phyloP scores from a whole-genome alignment of 2,113 vertebrate species.

The Tricholaema leucomelas region DNA sequence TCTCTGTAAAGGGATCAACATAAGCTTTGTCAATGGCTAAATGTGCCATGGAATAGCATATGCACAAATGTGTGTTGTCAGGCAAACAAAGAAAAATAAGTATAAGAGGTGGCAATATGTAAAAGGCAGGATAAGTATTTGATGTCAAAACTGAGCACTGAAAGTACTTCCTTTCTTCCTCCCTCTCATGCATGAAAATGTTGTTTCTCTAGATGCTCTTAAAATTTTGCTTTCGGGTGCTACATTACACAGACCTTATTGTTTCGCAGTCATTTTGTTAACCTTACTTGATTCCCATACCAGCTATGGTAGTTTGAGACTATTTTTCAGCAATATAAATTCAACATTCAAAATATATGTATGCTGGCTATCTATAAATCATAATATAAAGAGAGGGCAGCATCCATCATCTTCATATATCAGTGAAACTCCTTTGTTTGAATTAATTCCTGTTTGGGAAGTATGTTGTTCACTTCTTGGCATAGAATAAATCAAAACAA shows the following conservation, averaged over 20 bases:
- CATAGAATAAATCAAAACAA: background rate
- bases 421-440: background rate
- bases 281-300: background rate
- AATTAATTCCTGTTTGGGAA: background rate
- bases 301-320: background rate
- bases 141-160: background rate
- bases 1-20: slow-evolving; percentile 45
- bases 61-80: background rate
- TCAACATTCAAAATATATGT: background rate
- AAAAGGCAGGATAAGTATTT: background rate
- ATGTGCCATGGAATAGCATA: background rate
- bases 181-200: background rate
- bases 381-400: background rate
- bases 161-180: background rate
- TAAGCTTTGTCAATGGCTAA: background rate
- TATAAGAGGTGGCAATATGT: background rate
- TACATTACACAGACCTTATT: background rate
- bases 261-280: background rate
- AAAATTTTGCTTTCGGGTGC: background rate
- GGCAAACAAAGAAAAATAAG: background rate
- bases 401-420: background rate
- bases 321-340: background rate
- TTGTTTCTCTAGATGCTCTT: background rate
- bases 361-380: background rate
- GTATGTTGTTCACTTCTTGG: background rate